Conservation (phyloP, 1,140 invertebrate species). For the Drosophila willistoni region DNA sequence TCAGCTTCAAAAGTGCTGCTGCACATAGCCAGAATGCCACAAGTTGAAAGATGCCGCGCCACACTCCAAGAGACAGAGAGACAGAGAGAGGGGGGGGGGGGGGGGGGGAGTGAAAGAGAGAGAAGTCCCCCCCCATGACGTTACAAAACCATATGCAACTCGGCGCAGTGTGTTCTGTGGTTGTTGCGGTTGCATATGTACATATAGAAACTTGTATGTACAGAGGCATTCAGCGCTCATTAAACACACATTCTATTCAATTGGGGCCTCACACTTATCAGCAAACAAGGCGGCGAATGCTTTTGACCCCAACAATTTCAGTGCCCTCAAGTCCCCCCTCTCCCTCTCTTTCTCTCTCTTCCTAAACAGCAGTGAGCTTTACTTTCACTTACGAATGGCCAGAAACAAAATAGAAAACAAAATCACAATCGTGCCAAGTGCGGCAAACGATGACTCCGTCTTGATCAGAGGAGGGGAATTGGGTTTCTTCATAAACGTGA, state of each 20-base stretch:
- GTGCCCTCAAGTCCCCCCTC: background rate
- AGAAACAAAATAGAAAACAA: conserved; percentile 77
- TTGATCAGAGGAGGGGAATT: background rate
- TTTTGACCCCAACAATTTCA: conserved; percentile 49
- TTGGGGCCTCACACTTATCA: conserved; percentile 54
- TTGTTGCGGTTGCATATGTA: conserved; percentile 23
- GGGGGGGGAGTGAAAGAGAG: too few relatives aligned
- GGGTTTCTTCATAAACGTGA: conserved; percentile 66
- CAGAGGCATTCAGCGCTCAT: conserved; percentile 63
- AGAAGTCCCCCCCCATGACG: conserved; percentile 17
- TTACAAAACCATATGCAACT: background rate
- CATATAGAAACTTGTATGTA: conserved; percentile 50
- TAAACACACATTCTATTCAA: conserved; percentile 54
- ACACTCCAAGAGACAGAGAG: conserved; percentile 33
- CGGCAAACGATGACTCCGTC: background rate
- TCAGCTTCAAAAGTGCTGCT: conserved; percentile 43
- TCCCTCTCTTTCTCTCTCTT: background rate
- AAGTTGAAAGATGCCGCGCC: conserved; percentile 74
- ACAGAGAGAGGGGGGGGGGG: too few relatives aligned
- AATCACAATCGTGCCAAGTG: conserved; percentile 53
- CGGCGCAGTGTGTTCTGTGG: conserved; percentile 15
- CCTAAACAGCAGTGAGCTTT: conserved; percentile 41
- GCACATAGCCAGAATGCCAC: conserved; percentile 66
- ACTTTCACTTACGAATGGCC: conserved; percentile 74
- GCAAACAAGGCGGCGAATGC: conserved; percentile 38